Base-by-base conservation (phyloP, 2,888 invertebrate species). In the Melitaea athalia region DNA sequence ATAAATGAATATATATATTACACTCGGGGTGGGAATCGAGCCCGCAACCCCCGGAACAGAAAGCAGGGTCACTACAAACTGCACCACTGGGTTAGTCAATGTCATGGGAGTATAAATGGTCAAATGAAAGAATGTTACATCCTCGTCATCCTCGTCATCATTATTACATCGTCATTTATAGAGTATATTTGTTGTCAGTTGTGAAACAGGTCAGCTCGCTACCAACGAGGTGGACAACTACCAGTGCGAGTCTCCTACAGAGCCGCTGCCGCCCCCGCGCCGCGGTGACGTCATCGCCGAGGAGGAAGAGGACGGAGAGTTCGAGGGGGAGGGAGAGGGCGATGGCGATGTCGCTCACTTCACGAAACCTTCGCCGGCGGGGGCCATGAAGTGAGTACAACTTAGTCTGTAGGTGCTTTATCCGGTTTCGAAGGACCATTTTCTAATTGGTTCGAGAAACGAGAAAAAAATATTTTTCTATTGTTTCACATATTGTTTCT, bases 161-260 rank as follows among this genome's bases (percentile, higher is more conserved):
- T 7, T 7, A 38, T 38, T 3, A 38, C 4, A 38, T 38, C 33
- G 38, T 0, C 38, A 8, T 8, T 38, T 38, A 38, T 5, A 38
- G 38, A 38, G 8, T 38, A 38, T 38, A 38, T 33, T 55, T 66
- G 0, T 53, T 38, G 14, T 52, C 24, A 96, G 96, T 79, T 93
- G 93, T 72, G 89, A 93, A 76, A 96, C 95, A 17, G 94, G 94
- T 15, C 88, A 93, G 77, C 87, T 96, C 63, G 96, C 96, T 3
- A 96, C 95, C 12, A 94, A 95, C 79, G 96, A 97, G 79, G 91
- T 96, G 67, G 94, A 94, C 11, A 76, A 80, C 0, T 89, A 91
- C 74, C 75, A 78, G 14, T 73, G 82, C 63, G 69, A 64, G 81
- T 50, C 68, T 2, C 78, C 72, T 0, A 79, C 79, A 0, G 78